A percentile compares a stretch with the other conserved stretches of the same genome.
These are phyloP conservation scores for Propithecus coquereli DNA, from an alignment of 2,113 vertebrate species.

Conservation along the genomic window DNA sequence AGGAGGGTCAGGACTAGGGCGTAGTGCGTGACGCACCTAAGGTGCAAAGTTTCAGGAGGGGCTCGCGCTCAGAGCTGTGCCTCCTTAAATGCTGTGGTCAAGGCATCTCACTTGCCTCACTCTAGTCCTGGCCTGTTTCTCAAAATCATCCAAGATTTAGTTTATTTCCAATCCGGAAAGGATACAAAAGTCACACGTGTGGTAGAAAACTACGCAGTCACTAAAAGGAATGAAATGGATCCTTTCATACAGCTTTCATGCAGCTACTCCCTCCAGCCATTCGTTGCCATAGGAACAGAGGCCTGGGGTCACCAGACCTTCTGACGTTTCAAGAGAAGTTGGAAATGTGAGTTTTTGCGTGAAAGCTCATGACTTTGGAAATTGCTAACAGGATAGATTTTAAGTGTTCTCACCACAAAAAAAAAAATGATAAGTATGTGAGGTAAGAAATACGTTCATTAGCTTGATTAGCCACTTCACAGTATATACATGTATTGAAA, in stretches of 20 bases:
- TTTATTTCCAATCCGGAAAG: neutral
- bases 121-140: neutral
- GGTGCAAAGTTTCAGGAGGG: neutral
- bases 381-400: neutral
- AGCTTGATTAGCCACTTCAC: neutral
- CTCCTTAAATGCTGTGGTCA: neutral
- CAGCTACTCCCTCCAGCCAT: neutral
- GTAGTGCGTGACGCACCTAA: fast-evolving
- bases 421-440: neutral
- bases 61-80: neutral
- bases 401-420: neutral
- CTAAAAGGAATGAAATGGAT: neutral
- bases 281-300: neutral
- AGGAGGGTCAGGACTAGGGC: neutral
- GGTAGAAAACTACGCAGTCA: neutral
- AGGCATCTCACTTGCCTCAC: neutral
- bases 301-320: neutral
- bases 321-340: neutral
- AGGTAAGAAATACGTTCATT: neutral
- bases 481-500: neutral
- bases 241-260: neutral
- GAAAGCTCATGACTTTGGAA: neutral
- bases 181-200: neutral
- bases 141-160: neutral
- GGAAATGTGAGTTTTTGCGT: neutral